Percentiles rank a stretch among this genome's conserved stretches.
phyloP scores from a whole-genome alignment of 2,113 vertebrate species.

The Setophaga coronata region DNA sequence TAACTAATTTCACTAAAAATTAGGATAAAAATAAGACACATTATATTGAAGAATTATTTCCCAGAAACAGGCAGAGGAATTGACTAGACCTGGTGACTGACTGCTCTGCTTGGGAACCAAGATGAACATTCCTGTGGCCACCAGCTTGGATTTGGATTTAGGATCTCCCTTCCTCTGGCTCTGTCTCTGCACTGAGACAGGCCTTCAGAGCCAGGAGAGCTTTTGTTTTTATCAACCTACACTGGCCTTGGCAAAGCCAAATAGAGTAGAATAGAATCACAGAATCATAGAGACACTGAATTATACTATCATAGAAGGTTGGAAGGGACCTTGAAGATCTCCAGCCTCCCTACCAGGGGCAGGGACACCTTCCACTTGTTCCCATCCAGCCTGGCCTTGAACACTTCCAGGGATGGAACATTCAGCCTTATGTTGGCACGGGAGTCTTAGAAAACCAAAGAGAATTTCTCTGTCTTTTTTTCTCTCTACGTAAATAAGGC shows the following conservation, averaged over 20 bases:
- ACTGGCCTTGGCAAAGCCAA: neutral
- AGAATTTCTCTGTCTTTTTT: neutral
- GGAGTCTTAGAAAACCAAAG: neutral
- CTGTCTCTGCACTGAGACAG: neutral
- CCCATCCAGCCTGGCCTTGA: neutral
- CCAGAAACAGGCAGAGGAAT: neutral
- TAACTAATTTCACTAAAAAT: neutral
- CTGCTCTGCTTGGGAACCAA: neutral
- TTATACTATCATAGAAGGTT: neutral
- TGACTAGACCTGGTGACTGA: neutral
- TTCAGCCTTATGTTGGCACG: fast-evolving
- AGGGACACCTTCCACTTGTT: neutral
- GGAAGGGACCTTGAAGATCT: neutral
- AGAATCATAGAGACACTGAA: neutral
- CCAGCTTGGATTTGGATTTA: neutral
- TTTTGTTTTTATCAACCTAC: neutral
- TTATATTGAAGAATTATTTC: neutral
- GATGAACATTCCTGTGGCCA: neutral
- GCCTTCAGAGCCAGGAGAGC: neutral
- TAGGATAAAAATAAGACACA: neutral
- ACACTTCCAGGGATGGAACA: neutral
- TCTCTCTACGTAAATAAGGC: neutral
- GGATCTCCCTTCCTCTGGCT: neutral
- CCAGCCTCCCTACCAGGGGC: neutral
- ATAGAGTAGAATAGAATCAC: neutral